Evolutionary conservation across 2,113 vertebrate species (phyloP).

Genomic region (Leptobrachium leishanense): DNA sequence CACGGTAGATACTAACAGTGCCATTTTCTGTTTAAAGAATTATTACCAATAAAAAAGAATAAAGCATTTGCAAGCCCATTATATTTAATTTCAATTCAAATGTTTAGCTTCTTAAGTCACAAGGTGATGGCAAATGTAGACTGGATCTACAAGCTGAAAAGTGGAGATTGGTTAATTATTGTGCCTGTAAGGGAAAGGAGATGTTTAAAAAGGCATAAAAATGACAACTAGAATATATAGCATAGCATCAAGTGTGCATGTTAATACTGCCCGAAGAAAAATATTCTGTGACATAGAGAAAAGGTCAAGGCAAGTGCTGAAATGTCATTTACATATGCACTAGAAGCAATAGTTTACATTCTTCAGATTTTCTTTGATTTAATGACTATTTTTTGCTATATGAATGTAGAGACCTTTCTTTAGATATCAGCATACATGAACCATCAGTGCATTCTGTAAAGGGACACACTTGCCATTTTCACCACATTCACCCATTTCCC

Average conservation of each 20-base stretch:
- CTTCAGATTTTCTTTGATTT: too few relatives aligned
- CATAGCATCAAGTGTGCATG: constrained; percentile 24
- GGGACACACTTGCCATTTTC: too few relatives aligned
- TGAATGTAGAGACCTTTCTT: too few relatives aligned
- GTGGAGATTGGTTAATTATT: constrained; percentile 12
- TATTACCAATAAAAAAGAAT: too few relatives aligned
- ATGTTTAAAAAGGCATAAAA: constrained; percentile 12
- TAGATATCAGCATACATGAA: too few relatives aligned
- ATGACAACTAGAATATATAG: constrained; percentile 9
- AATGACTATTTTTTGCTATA: too few relatives aligned
- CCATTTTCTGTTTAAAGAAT: too few relatives aligned
- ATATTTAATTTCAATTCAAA: background rate
- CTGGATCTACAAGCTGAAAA: background rate
- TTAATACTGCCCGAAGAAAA: constrained; percentile 8
- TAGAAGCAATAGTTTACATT: background rate
- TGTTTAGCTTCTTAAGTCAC: background rate
- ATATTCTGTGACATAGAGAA: constrained; percentile 20
- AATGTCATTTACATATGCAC: constrained; percentile 35
- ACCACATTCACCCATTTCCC: too few relatives aligned
- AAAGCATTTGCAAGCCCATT: too few relatives aligned
- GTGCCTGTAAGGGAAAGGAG: background rate
- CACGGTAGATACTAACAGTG: too few relatives aligned
- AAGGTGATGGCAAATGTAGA: background rate
- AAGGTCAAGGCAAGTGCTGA: constrained; percentile 23
- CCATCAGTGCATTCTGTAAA: too few relatives aligned